phyloP scores from a whole-genome alignment of 2,888 invertebrate species.

The Aporophyla lueneburgensis region DNA sequence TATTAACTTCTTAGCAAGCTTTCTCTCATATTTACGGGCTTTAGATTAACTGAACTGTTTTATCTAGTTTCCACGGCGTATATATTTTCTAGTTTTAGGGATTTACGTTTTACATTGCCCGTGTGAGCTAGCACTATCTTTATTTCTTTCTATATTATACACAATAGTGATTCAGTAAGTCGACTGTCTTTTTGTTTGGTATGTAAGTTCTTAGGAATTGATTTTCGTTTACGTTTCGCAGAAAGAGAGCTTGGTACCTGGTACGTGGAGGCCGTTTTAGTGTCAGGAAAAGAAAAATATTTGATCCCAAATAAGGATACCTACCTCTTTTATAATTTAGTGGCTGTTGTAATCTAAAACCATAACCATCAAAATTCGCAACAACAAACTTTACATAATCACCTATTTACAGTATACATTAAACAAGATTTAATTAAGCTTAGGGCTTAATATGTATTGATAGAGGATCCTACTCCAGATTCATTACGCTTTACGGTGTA shows the following conservation, averaged over 20 bases:
- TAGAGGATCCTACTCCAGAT: slow-evolving; percentile 44
- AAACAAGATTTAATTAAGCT: slow-evolving; percentile 26
- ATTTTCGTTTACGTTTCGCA: not conserved
- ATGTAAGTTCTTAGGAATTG: not conserved
- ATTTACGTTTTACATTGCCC: not conserved
- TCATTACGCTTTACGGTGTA: slow-evolving; percentile 60
- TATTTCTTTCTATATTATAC: slow-evolving; percentile 14
- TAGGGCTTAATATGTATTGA: slow-evolving; percentile 50
- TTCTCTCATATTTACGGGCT: slow-evolving; percentile 38
- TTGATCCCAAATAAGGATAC: not conserved
- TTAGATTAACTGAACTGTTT: slow-evolving; percentile 35
- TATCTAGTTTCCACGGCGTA: slow-evolving; percentile 22
- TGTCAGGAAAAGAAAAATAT: not conserved
- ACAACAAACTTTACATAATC: slow-evolving; percentile 16
- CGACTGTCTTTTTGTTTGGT: not conserved
- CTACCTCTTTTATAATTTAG: not conserved
- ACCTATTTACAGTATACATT: slow-evolving; percentile 23
- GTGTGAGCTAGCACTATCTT: not conserved
- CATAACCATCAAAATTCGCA: slow-evolving; percentile 17
- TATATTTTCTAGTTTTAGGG: slow-evolving; percentile 27
- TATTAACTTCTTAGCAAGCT: slow-evolving; percentile 45
- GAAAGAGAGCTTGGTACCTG: slow-evolving; percentile 3
- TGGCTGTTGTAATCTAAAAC: not conserved
- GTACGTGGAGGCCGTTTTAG: not conserved
- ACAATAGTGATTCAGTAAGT: not conserved